Conservation (phyloP, 2,113 vertebrate species). For the Miniopterus natalensis region DNA sequence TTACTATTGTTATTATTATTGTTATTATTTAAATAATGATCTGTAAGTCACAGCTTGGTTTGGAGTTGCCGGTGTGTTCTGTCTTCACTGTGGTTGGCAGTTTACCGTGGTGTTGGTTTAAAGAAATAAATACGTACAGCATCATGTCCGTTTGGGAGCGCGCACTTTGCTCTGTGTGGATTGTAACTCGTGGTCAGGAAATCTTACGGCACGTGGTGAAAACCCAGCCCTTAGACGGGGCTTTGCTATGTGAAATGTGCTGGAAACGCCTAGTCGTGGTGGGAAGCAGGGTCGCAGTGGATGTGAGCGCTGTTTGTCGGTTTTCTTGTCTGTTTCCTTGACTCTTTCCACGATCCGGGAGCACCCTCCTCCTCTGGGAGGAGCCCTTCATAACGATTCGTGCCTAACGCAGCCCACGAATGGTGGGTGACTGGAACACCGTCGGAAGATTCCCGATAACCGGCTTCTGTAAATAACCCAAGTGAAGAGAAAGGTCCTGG, state of each 20-base stretch:
- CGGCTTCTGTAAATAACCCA: conserved; percentile 74
- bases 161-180: conserved; percentile 87
- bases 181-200: conserved; percentile 86
- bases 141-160: conserved; percentile 86
- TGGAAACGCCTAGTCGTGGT: conserved; percentile 81
- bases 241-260: conserved; percentile 84
- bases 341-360: conserved; percentile 90
- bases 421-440: conserved; percentile 74
- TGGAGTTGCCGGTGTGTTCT: conserved; percentile 86
- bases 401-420: conserved; percentile 93
- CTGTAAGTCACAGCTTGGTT: conserved; percentile 88
- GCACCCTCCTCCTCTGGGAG: conserved; percentile 88
- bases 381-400: conserved; percentile 90
- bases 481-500: conserved; percentile 75
- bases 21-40: conserved; percentile 86
- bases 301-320: conserved; percentile 87
- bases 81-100: conserved; percentile 88
- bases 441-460: conserved; percentile 27
- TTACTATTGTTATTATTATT: conserved; percentile 76
- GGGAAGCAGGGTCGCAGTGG: conserved; percentile 90
- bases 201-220: conserved; percentile 93
- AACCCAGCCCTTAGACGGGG: conserved; percentile 86
- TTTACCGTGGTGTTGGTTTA: conserved; percentile 87
- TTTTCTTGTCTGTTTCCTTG: conserved; percentile 88
- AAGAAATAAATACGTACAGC: conserved; percentile 87